phyloP scores from a whole-genome alignment of 2,888 invertebrate species.

The Sarcophaga rosellei region DNA sequence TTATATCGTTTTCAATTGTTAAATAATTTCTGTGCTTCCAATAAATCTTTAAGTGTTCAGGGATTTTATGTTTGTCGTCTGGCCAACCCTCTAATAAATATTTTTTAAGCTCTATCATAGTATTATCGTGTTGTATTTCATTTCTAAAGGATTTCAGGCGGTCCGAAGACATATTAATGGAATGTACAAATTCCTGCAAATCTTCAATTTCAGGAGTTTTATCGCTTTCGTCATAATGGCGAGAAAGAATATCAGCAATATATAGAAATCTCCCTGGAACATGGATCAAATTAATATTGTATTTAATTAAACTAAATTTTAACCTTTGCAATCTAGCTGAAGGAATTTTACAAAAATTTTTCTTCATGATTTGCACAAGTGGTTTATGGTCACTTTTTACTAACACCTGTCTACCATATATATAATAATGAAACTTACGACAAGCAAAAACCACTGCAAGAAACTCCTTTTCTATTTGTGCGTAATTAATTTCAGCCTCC shows the following conservation, averaged over 20 bases:
- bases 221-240: slow-evolving; percentile 14
- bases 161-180: slow-evolving; percentile 64
- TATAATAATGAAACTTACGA: slow-evolving; percentile 76
- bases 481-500: slow-evolving; percentile 71
- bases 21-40: slow-evolving; percentile 70
- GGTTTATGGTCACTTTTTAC: slow-evolving; percentile 75
- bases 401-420: slow-evolving; percentile 70
- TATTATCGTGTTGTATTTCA: not conserved
- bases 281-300: slow-evolving; percentile 60
- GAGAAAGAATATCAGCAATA: slow-evolving; percentile 58
- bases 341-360: slow-evolving; percentile 71
- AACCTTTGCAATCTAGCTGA: slow-evolving; percentile 71
- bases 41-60: slow-evolving; percentile 64
- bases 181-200: slow-evolving; percentile 49
- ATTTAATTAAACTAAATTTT: slow-evolving; percentile 72
- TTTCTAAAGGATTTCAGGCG: slow-evolving; percentile 36
- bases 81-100: too few relatives aligned
- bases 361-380: slow-evolving; percentile 72
- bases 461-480: slow-evolving; percentile 79
- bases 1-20: slow-evolving; percentile 65
- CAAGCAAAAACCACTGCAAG: slow-evolving; percentile 74
- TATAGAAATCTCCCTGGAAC: slow-evolving; percentile 57
- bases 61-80: not conserved
- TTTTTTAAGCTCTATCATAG: too few relatives aligned
- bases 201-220: slow-evolving; percentile 14